These are phyloP conservation scores for Aphrophora alni DNA, from an alignment of 2,888 invertebrate species.

Conservation along the genomic window DNA sequence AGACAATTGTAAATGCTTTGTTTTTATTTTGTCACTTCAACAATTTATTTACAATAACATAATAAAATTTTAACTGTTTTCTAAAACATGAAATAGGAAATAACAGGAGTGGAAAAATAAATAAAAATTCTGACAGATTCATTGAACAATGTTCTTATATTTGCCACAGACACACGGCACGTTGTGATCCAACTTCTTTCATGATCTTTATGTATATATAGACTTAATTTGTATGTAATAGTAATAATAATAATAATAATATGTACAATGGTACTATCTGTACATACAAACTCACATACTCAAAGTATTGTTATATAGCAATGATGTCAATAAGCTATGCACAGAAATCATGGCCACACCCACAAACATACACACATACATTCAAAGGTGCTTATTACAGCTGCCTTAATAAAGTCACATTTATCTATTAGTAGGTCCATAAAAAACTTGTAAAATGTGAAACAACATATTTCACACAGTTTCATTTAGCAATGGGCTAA, in stretches of 20 bases:
- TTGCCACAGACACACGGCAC: slow-evolving; percentile 41
- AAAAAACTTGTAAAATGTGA: slow-evolving; percentile 39
- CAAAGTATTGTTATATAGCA: slow-evolving; percentile 29
- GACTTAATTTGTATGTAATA: slow-evolving; percentile 41
- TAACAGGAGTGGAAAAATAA: slow-evolving; percentile 4
- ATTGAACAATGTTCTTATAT: slow-evolving; percentile 41
- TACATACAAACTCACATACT: slow-evolving; percentile 41
- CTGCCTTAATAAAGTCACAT: slow-evolving; percentile 12
- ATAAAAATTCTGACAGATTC: slow-evolving; percentile 6
- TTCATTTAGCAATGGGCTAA: slow-evolving; percentile 21
- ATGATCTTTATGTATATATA: slow-evolving; percentile 38
- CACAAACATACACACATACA: slow-evolving; percentile 34
- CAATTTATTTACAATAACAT: too few species aligned
- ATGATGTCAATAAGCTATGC: slow-evolving; percentile 34
- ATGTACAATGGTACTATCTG: slow-evolving; percentile 42
- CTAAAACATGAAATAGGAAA: too few species aligned
- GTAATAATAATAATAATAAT: slow-evolving; percentile 41
- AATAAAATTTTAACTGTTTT: too few species aligned
- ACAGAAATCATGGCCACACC: slow-evolving; percentile 27
- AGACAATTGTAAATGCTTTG: too few species aligned
- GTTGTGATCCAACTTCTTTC: slow-evolving; percentile 31
- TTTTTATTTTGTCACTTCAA: too few species aligned
- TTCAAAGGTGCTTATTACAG: slow-evolving; percentile 6
- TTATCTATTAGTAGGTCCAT: slow-evolving; percentile 38
- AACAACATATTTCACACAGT: slow-evolving; percentile 24